Evolutionary conservation across 2,113 vertebrate genomes (phyloP).

Genomic region (Zingel zingel): DNA sequence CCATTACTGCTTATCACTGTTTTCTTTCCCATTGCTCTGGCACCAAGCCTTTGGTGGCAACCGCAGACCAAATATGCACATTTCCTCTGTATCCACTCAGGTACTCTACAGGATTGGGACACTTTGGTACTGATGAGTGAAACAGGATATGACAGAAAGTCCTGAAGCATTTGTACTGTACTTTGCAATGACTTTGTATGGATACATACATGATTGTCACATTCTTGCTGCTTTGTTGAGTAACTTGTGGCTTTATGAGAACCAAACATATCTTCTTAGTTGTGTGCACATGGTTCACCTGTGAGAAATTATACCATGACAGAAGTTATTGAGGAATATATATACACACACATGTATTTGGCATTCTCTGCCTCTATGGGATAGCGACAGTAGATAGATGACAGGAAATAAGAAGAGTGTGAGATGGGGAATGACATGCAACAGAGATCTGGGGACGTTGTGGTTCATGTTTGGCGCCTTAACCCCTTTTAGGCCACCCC

Average conservation of each 20-base stretch:
- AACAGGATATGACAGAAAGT: conserved; percentile 66
- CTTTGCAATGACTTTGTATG: conserved; percentile 30
- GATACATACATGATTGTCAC: neutral
- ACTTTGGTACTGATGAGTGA: conserved; percentile 23
- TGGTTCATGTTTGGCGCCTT: conserved; percentile 17
- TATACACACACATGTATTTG: neutral
- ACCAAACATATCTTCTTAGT: neutral
- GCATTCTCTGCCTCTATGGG: neutral
- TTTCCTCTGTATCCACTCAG: conserved; percentile 34
- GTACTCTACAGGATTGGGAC: conserved; percentile 64
- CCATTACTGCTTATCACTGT: conserved; percentile 36
- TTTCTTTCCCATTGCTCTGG: conserved; percentile 17
- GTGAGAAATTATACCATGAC: neutral
- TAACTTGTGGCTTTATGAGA: conserved; percentile 7
- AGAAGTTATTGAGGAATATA: neutral
- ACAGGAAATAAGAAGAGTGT: neutral
- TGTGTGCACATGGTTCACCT: neutral
- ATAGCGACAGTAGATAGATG: neutral
- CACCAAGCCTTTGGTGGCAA: neutral
- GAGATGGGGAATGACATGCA: neutral
- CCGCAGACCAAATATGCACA: conserved; percentile 8
- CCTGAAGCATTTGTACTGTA: neutral
- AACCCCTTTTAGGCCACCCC: conserved; percentile 2
- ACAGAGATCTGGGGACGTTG: conserved; percentile 6
- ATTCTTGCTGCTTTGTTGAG: neutral